These are phyloP conservation scores for Tiliqua scincoides DNA, from an alignment of 2,113 vertebrate species.

Conservation along the genomic window DNA sequence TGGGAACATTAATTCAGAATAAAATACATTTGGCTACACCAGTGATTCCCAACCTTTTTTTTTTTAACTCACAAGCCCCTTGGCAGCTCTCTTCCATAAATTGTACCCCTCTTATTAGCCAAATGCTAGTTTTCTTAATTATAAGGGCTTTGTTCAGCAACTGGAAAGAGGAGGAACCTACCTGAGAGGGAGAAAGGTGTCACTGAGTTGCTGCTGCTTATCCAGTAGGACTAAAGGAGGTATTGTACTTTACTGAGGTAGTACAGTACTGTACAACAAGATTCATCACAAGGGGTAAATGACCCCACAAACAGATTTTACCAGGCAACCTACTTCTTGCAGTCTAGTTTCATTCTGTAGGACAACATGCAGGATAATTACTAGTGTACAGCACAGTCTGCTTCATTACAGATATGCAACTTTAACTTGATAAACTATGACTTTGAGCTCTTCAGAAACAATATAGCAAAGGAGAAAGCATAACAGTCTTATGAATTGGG, in stretches of 20 bases:
- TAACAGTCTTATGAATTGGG: not conserved
- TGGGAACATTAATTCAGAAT: not conserved
- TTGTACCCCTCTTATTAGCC: too few relatives aligned
- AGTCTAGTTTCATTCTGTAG: too few relatives aligned
- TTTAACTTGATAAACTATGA: not conserved
- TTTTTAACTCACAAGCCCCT: too few relatives aligned
- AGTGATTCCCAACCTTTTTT: too few relatives aligned
- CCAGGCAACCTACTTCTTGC: too few relatives aligned
- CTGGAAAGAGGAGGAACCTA: not conserved
- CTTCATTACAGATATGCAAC: not conserved
- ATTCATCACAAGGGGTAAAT: not conserved
- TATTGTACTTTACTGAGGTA: not conserved
- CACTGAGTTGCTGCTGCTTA: not conserved
- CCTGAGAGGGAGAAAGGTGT: not conserved
- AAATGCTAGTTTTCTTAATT: too few relatives aligned
- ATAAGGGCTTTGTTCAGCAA: not conserved
- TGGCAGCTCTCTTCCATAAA: too few relatives aligned
- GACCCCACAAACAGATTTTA: too few relatives aligned
- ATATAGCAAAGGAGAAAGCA: not conserved
- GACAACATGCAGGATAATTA: too few relatives aligned
- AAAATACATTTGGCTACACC: too few relatives aligned
- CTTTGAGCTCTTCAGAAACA: not conserved
- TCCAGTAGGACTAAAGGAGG: not conserved
- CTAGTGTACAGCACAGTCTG: not conserved
- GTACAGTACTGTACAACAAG: not conserved